Percentiles rank a stretch among this genome's conserved stretches.
These are phyloP conservation scores for Ammospiza maritima DNA, from an alignment of 2,797 vertebrate species.

Conservation along the genomic window DNA sequence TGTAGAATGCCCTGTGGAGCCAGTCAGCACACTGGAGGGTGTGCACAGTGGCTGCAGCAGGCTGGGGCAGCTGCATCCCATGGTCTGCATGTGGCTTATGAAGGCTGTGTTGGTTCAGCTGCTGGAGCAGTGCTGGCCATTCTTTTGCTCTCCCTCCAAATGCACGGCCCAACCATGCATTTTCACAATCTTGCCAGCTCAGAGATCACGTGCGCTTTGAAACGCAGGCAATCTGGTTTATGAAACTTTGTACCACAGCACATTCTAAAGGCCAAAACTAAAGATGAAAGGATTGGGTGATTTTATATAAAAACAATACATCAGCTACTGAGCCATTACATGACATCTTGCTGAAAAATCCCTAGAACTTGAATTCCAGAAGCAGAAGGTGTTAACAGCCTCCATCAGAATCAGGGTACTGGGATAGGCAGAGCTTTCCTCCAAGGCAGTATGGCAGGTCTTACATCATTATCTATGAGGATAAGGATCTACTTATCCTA, in stretches of 20 bases:
- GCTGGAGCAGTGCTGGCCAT: background rate
- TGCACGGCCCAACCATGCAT: fast-evolving
- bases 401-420: background rate
- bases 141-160: background rate
- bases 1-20: background rate
- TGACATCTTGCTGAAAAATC: background rate
- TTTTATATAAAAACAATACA: background rate
- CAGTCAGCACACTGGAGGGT: fast-evolving
- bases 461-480: background rate
- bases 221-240: background rate
- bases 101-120: background rate
- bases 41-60: background rate
- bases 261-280: background rate
- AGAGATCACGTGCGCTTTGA: background rate
- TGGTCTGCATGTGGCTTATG: background rate
- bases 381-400: background rate
- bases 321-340: background rate
- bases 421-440: background rate
- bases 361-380: background rate
- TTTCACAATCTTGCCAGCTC: background rate
- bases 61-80: background rate
- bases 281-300: background rate
- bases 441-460: background rate
- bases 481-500: background rate
- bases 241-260: background rate